Conservation (phyloP, 2,797 vertebrate species). For the Nothura maculosa region DNA sequence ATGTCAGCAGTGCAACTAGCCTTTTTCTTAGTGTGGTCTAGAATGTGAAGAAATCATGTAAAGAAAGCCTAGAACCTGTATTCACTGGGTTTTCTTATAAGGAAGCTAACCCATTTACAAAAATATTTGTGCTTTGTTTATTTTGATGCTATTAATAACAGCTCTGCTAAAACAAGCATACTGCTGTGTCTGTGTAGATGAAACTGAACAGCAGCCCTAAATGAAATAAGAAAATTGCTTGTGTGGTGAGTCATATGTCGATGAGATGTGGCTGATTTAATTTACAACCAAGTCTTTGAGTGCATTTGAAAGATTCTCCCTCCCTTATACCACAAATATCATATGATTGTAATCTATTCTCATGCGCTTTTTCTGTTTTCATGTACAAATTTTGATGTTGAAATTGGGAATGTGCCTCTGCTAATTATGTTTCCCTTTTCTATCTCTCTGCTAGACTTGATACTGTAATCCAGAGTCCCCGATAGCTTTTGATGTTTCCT, state of each 20-base stretch:
- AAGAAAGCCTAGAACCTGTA: not conserved
- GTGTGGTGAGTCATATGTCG: not conserved
- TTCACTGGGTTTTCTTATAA: not conserved
- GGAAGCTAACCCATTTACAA: not conserved
- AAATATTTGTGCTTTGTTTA: not conserved
- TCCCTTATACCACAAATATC: not conserved
- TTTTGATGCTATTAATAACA: not conserved
- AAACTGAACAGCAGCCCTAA: not conserved
- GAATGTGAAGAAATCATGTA: not conserved
- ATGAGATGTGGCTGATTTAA: not conserved
- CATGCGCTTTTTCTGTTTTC: not conserved
- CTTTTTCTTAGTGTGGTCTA: not conserved
- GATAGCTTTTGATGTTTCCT: not conserved
- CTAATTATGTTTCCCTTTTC: not conserved
- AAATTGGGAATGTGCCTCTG: not conserved
- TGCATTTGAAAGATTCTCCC: not conserved
- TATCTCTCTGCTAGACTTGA: not conserved
- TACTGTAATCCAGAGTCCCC: not conserved
- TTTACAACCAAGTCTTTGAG: not conserved
- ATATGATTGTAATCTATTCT: rapidly evolving
- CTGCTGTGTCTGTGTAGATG: not conserved
- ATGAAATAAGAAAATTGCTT: not conserved
- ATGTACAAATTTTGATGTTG: not conserved
- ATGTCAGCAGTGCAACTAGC: not conserved
- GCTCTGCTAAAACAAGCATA: not conserved